phyloP scores from a whole-genome alignment of 1,140 invertebrate species.

The Ganaspis sp. region DNA sequence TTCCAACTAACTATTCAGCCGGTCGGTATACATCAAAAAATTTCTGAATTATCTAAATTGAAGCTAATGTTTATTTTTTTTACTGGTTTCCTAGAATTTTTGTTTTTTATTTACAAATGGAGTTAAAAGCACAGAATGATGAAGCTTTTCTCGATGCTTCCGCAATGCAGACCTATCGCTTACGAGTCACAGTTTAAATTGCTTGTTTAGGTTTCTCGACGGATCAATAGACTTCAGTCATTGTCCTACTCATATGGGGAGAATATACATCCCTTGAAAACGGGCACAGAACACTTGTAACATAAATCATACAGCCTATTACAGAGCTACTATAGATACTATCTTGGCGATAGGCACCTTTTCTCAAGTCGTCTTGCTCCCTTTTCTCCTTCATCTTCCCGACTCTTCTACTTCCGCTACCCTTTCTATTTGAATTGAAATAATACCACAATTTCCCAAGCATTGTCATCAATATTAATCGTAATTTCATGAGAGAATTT shows the following conservation, averaged over 20 bases:
- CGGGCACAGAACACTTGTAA: slow-evolving; percentile 53
- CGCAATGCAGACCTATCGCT: background rate
- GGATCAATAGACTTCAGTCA: slow-evolving; percentile 61
- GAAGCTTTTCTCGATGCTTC: no score
- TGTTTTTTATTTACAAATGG: background rate
- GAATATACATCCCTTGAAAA: slow-evolving; percentile 57
- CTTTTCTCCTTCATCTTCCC: slow-evolving; percentile 44
- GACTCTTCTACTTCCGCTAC: slow-evolving; percentile 34
- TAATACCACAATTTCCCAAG: no score
- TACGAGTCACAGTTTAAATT: background rate
- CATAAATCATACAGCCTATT: slow-evolving; percentile 74
- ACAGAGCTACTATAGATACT: slow-evolving; percentile 68
- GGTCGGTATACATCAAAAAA: no score
- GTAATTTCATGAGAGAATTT: no score
- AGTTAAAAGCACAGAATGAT: background rate
- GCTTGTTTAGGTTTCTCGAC: background rate
- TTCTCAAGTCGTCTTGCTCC: slow-evolving; percentile 38
- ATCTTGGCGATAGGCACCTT: slow-evolving; percentile 61
- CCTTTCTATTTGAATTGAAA: background rate
- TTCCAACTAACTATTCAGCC: no score
- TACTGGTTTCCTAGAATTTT: no score
- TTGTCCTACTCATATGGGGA: slow-evolving; percentile 60
- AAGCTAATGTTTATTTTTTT: no score
- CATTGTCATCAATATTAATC: no score
- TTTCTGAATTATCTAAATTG: no score